Base-by-base conservation (phyloP, 1,140 invertebrate species). In the Heliconius hewitsoni region DNA sequence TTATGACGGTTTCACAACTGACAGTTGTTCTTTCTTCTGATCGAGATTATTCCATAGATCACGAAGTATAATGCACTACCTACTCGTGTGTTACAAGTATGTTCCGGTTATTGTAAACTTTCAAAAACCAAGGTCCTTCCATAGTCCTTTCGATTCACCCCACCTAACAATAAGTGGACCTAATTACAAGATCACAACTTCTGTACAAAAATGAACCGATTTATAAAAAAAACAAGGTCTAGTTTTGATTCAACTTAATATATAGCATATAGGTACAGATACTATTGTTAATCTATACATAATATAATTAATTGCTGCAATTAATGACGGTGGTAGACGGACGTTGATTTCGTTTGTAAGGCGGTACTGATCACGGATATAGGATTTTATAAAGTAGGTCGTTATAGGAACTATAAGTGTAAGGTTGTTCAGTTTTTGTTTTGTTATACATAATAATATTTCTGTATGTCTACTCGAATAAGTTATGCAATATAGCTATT, bases 61-160 rank as follows among this genome's bases (percentile, higher is more conserved):
- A 66, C 60, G 70, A 30, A 37, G 37, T 71, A 75, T 79, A 82
- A 76, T 34, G 46, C 55, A 78, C 73, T 79, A 70, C 60, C 60
- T 66, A 66, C 60, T 66, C 77, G 71, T 79, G 72, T 76, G 71
- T 73, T 81, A 81, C 72, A 73, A 83, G 81, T 81, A 81, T 81
- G 89, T 90, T 91, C 90, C 87, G 90, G 86, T 89, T 87, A 84
- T 83, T 82, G 84, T 85, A 83, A 79, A 91, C 90, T 91, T 91
- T 91, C 90, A 87, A 91, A 88, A 83, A 78, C 79, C 90, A 91
- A 91, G 90, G 90, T 89, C 86, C 82, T 87, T 87, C 79, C 81
- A 81, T 80, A 85, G 83, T 84, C 84, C 83, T 87, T 85, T 87
- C 85, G 82, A 83, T 77, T 82, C 83, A 84, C 86, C 85, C 85